Evolutionary conservation across 2,888 invertebrate genomes (phyloP), one percentile per base, ranked within the genome.

Genomic region (Latrodectus hesperus): DNA sequence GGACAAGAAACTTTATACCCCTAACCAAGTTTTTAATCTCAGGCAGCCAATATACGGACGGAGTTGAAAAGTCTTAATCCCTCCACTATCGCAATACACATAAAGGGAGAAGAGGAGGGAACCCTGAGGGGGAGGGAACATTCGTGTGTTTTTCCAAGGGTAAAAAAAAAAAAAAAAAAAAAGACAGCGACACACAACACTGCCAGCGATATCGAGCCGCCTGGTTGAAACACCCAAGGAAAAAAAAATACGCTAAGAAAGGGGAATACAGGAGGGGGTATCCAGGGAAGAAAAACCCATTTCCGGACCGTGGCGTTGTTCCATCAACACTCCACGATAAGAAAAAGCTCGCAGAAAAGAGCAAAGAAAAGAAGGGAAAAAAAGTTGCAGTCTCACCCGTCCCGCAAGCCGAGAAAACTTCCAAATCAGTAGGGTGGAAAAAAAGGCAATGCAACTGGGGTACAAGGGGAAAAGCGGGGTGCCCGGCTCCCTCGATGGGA

Each of bases 251-350:
- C 38, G 71, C 55, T 65, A 49, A 67, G 55, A 17, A 77, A 14
- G 76, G 67, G 76, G 67, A 65, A 70, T 16, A 22, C 22, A 55
- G 75, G 22, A 77, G 64, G 68, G 74, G 65, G 72, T 49, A 52
- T 52, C 76, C 38, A 71, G 65, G 84, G 71, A 72, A 84, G 77
- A 77, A 84, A 84, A 84, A 77, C 84, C 84, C 84, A 84, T 84
- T 84, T 84, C 84, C 84, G 84, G 84, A 51, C 84, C 77, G 72
- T 84, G 84, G 84, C 84, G 84, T 84, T 77, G 84, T 84, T 84
- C 84, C 84, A 84, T 84, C 84, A 84, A 84, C 84, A 84, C 84
- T 76, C 55, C 71, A 22, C 64, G 72, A 72, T 72, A 77, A 77
- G 72, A 70, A 60, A 60, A 77, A 77, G 84, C 71, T 71, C 53